Base-by-base conservation (phyloP, 2,113 vertebrate species). In the Ictidomys tridecemlineatus region DNA sequence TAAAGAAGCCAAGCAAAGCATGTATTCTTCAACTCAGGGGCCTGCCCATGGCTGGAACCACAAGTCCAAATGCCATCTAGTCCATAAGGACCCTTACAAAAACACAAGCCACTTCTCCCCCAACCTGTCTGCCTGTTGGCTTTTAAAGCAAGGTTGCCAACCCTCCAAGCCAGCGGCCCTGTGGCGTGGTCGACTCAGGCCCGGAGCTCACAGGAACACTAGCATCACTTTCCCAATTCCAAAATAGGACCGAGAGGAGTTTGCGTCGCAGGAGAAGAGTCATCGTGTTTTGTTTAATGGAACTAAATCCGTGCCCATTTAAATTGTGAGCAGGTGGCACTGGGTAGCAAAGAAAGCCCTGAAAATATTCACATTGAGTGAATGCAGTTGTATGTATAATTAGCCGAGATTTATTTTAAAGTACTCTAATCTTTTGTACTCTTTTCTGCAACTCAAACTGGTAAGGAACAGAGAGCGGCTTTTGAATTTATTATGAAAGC, bases 371-470 rank as follows among this genome's bases (percentile, higher is more conserved):
- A 95, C 97, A 98, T 97, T 42, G 97, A 97, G 83, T 97, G 96
- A 97, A 95, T 98, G 92, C 86, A 92, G 97, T 98, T 98, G 96
- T 98, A 96, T 80, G 5, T 97, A 98, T 98, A 98, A 98, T 98
- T 98, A 98, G 97, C 97, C 2, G 87, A 51, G 73, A 98, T 97
- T 98, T 98, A 98, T 98, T 97, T 98, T 98, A 98, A 98, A 96
- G 97, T 91, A 96, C 58, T 97, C 96, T 97, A 94, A 73, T 98
- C 97, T 95, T 92, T 98, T 98, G 96, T 98, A 53, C 97, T 98
- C 96, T 93, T 97, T 98, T 97, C 96, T 98, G 97, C 96, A 98
- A 96, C 95, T 96, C 97, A 96, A 96, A 95, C 96, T 98, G 98
- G 97, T 90, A 80, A 98, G 97, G 93, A 95, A 94, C 9, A 98